Base-by-base conservation (phyloP, 2,113 vertebrate species). In the Sinocyclocheilus rhinocerous region DNA sequence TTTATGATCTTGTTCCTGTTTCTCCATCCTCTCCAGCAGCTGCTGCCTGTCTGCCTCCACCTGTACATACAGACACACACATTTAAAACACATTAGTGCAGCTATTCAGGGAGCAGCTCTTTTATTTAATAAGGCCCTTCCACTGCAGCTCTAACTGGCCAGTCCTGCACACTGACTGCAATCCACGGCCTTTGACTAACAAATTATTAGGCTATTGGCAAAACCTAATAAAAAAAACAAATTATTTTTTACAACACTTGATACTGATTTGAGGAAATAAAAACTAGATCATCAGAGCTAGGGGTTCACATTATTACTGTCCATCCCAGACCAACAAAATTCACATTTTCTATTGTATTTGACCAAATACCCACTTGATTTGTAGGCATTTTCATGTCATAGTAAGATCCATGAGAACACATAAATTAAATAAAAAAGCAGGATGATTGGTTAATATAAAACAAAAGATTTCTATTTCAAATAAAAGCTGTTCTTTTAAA, bases 1-100 rank as follows among this genome's bases (percentile, higher is more conserved):
- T 87, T 89, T 95, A 83, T 98, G 95, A 18, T 98, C 96, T 87
- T 96, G 94, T 73, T 97, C 95, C 91, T 95, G 96, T 13, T 90
- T 93, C 82, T 96, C 95, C 15, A 96, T 95, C 20, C 91, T 69
- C 77, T 97, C 95, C 92, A 96, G 95, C 85, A 97, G 87, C 89
- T 96, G 95, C 85, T 95, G 94, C 87, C 92, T 95, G 81, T 97
- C 97, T 6, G 91, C 94, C 90, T 98, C 96, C 29, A 70, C 76
- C 75, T 81, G 63, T 45, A 36, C 61, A 75, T 6, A 86, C 63
- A 76, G n/a, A 75, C 36, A 63, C 50, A 67, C 12, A 81, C 13
- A 76, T 72, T 73, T 73, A 42, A 69, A 42, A 73, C 70, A 73
- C 20, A 2, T 18, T 72, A 72, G 36, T 72, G 70, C 20, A 42